These are phyloP conservation scores for Bufo gargarizans DNA, from an alignment of 2,113 vertebrate genomes.

Conservation along the genomic window DNA sequence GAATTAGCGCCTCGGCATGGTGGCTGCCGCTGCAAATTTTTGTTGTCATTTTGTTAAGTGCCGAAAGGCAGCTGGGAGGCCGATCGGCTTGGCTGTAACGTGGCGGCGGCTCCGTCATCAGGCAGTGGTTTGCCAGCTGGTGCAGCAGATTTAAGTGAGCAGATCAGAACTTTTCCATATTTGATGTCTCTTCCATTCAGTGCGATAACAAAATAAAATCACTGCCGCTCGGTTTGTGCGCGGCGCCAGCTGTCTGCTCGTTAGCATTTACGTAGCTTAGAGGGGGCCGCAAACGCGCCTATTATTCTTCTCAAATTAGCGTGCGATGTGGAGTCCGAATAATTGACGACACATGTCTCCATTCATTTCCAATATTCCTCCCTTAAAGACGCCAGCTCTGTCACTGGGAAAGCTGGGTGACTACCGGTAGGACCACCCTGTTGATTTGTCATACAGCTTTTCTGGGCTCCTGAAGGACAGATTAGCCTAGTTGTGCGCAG, in stretches of 20 bases:
- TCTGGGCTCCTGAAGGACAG: too few relatives aligned
- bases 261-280: not conserved
- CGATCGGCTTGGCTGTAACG: not conserved
- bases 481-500: too few relatives aligned
- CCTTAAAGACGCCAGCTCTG: not conserved
- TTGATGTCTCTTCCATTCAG: constrained; percentile 26
- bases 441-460: too few relatives aligned
- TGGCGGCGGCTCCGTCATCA: not conserved
- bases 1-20: not conserved
- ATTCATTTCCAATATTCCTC: not conserved
- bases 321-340: not conserved
- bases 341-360: not conserved
- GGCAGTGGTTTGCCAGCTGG: constrained; percentile 25
- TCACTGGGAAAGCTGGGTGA: not conserved
- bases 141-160: not conserved
- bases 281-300: not conserved
- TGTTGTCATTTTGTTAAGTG: not conserved
- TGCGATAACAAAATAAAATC: constrained; percentile 40
- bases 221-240: not conserved
- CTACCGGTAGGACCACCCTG: too few relatives aligned
- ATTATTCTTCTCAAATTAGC: constrained; percentile 10
- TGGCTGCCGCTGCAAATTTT: not conserved
- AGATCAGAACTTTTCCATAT: constrained; percentile 34
- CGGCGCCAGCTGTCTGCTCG: constrained; percentile 32
- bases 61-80: not conserved